These are phyloP conservation scores for Progne subis DNA, from an alignment of 2,113 vertebrate genomes.

Conservation along the genomic window DNA sequence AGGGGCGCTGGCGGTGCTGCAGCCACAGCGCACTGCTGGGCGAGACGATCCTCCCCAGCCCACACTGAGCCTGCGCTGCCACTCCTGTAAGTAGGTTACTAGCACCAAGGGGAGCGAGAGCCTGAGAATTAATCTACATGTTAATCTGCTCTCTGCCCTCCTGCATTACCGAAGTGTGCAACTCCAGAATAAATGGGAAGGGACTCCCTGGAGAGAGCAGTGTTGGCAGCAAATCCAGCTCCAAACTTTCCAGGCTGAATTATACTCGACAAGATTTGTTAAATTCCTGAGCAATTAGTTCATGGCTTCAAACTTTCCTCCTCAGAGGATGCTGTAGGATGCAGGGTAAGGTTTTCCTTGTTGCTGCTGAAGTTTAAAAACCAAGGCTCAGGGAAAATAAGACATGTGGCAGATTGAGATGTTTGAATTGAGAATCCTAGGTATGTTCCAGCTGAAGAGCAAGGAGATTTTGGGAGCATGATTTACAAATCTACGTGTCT, in stretches of 20 bases:
- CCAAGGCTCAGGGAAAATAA: neutral
- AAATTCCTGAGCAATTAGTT: neutral
- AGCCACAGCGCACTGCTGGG: rapidly evolving
- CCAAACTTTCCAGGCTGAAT: neutral
- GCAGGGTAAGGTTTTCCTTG: neutral
- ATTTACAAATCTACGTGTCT: neutral
- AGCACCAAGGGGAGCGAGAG: neutral
- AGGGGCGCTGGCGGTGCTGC: too few species aligned
- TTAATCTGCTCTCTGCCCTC: neutral
- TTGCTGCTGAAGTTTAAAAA: neutral
- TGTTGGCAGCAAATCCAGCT: neutral
- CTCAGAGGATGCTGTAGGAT: neutral
- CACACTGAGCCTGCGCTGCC: neutral
- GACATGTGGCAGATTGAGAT: neutral
- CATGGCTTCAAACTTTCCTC: neutral
- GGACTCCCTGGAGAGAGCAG: neutral
- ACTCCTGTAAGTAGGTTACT: neutral
- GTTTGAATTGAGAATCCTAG: neutral
- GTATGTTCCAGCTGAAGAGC: neutral
- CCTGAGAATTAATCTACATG: neutral
- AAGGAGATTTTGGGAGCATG: neutral
- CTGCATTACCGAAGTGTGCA: neutral
- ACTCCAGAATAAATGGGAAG: neutral
- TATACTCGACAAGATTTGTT: neutral
- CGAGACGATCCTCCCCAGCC: neutral